Base-by-base conservation (phyloP, 2,888 invertebrate species). In the Hipparchia sbordonii region DNA sequence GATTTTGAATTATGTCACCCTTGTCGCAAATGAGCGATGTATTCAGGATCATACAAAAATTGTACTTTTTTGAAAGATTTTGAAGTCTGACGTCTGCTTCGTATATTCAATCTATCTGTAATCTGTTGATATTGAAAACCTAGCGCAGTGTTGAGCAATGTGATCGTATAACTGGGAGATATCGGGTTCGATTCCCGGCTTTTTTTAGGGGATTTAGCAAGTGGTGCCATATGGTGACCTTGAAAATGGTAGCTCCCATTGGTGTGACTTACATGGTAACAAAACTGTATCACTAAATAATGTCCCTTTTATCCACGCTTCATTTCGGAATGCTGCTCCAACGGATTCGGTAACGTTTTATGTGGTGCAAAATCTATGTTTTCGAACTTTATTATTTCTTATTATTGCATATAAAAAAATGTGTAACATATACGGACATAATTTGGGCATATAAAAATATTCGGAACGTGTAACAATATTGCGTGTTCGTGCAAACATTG, bases 261-360 rank as follows among this genome's bases (percentile, higher is more conserved):
- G 13, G 10, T 39, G 33, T 8, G 10, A 9, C 2, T n/a, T n/a
- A 10, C 10, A 12, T 23, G 9, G 8, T 39, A 39, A 56, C 9
- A 56, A n/a, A 9, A 39, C 9, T 48, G 3, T 57, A 54, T 48
- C 23, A 69, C 48, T 54, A 71, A 71, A 59, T 57, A 46, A 61
- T 67, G 46, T 52, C 13, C 33, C 68, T 6, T 59, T 79, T 78
- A 78, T 79, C 79, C 76, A 79, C 81, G 85, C 87, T 77, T 71
- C 83, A 78, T 76, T 75, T 74, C 69, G 89, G 89, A 88, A 79
- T 85, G 89, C 90, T 78, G 88, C 89, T 61, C 56, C 45, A 12
- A 59, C 76, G 90, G 89, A 89, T 81, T 75, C 78, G 90, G 89
- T 89, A 89, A 87, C 67, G 69, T 51, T 52, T 65, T 33, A 33